Base-by-base conservation (phyloP, 2,797 vertebrate genomes). In the Microctenopoma stevenorrisi region DNA sequence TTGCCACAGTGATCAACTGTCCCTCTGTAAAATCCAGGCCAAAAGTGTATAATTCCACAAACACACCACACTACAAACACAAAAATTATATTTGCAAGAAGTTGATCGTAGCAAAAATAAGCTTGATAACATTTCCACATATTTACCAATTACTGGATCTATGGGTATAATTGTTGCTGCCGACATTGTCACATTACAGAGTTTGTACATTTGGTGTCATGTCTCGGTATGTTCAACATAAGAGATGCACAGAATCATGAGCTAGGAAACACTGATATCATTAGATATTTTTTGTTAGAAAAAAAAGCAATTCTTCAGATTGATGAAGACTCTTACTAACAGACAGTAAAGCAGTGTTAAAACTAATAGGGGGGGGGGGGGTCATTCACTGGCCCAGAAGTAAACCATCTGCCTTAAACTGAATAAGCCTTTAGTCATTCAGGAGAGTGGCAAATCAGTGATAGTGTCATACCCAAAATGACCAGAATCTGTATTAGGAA, bases 291-390 rank as follows among this genome's bases (percentile, higher is more conserved):
- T 58, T 35, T 58, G 53, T 61, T 48, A 35, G 4, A 35, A 8
- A 35, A 35, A 55, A 50, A 54, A 63, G 15, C 11, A 22, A 59
- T 48, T 22, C 12, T 61, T 43, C 0, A 56, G 56, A 68, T 33
- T 58, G 62, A 62, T 16, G 38, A 48, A 18, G 55, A 14, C 54
- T 42, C 33, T 30, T 50, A 47, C 57, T 57, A 49, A 46, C 55
- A 44, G 22, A 58, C 48, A 51, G 28, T n/a, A 16, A 48, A 22
- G n/a, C 42, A 16, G 33, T 10, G 15, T 30, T 64, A 61, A 71
- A 9, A 67, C 59, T 65, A 68, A 71, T 22, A 22, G 70, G 47
- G n/a, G 70, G n/a, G 70, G 44, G 35, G 49, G 50, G 14, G 72
- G 64, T 48, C 65, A 15, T 4, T 16, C 30, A 54, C 8, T 9